Base-by-base conservation (phyloP, 2,113 vertebrate species). In the Cyrtonyx montezumae region DNA sequence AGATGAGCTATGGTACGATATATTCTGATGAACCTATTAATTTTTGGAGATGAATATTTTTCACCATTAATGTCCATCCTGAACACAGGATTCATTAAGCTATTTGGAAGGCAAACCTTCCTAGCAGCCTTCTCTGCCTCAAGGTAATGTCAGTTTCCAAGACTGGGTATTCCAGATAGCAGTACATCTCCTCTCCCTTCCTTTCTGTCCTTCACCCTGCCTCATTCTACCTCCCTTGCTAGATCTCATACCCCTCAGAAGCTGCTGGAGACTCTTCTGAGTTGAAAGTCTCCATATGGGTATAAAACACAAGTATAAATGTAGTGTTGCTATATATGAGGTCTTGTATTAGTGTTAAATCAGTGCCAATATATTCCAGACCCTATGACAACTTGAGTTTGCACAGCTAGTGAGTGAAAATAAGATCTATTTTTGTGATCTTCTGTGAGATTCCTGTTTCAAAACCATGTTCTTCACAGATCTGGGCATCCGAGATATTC, bases 21-120 rank as follows among this genome's bases (percentile, higher is more conserved):
- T 69, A 84, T 73, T n/a, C 34, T 66, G 48, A 36, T 89, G 90
- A 68, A 78, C 77, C 90, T 88, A 58, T 95, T 83, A 84, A 91
- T 93, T 93, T 73, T 12, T 45, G 78, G 59, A 92, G 85, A 70
- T 69, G 71, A 65, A 87, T 61, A 26, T 75, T 86, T 75, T 66
- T 70, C 51, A 34, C 94, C 82, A 65, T 88, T 71, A 81, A n/a
- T 11, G 85, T 84, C 65, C 69, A 93, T 2, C 43, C 11, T 26
- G 76, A 93, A 70, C 5, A 8, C 18, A 73, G 40, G 34, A 74
- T 94, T 87, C 71, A 30, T 80, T 69, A 2, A 13, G 67, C 67
- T 87, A 17, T 49, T 56, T 49, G 75, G 36, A 53, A 42, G 40
- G 84, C 4, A 76, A 85, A 53, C 12, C 32, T 28, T 40, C 40